Percentiles rank a stretch among this genome's conserved stretches.
These are phyloP conservation scores for Eupithecia abbreviata DNA, from an alignment of 2,888 invertebrate genomes.

Conservation along the genomic window DNA sequence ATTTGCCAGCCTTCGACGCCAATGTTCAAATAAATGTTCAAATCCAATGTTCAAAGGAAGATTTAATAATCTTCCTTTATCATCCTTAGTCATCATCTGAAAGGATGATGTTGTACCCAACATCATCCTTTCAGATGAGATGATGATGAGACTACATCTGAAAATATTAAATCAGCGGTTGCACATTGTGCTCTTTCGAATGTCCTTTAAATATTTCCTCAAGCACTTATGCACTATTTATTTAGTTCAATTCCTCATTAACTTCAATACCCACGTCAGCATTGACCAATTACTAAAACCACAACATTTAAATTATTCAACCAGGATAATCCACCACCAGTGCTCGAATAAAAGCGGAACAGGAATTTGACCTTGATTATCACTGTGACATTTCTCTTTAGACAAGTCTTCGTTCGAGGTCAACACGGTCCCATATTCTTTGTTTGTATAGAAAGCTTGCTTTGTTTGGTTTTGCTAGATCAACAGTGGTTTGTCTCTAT, in stretches of 20 bases:
- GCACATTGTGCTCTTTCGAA: no score
- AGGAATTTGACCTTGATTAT: slow-evolving; percentile 41
- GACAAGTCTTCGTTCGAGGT: slow-evolving; percentile 38
- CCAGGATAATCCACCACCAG: slow-evolving; percentile 1
- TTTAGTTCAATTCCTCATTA: background rate
- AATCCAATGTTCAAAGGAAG: no score
- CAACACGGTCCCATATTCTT: slow-evolving; percentile 41
- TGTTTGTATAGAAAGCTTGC: slow-evolving; percentile 48
- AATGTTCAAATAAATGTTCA: no score
- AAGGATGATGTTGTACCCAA: no score
- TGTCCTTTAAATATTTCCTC: no score
- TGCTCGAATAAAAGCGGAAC: slow-evolving; percentile 3
- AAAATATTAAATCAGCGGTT: no score
- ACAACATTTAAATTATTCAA: background rate
- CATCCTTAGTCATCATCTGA: no score
- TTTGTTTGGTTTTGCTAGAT: slow-evolving; percentile 26
- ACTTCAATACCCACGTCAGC: background rate
- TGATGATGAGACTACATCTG: no score
- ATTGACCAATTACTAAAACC: background rate
- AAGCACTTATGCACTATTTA: background rate
- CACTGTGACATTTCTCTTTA: slow-evolving; percentile 43
- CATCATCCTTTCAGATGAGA: no score
- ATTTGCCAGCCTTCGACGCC: no score
- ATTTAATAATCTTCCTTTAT: no score
- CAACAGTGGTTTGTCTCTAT: background rate